Percentiles rank a stretch among this genome's conserved stretches.
Evolutionary conservation across 1,140 invertebrate species (phyloP).

Genomic region (Cydia splendana): DNA sequence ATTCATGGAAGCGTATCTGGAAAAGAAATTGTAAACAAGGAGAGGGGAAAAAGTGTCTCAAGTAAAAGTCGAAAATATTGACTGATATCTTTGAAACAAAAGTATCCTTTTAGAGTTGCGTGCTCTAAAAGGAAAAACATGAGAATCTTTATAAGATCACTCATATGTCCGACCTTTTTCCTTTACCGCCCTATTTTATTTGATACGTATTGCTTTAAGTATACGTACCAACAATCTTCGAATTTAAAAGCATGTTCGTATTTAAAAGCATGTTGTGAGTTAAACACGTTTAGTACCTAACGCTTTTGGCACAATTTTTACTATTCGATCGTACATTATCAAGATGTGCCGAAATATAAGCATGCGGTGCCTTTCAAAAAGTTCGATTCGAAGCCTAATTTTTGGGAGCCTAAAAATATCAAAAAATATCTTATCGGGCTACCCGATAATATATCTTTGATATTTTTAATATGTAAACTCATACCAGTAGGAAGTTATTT

Average conservation of each 20-base stretch:
- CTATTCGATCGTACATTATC: background rate
- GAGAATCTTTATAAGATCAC: constrained; percentile 16
- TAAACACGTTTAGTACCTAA: background rate
- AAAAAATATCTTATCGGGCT: too few species aligned
- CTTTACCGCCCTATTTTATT: background rate
- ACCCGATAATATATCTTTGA: too few species aligned
- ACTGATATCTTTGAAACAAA: constrained; percentile 8
- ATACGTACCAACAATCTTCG: background rate
- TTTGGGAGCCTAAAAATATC: too few species aligned
- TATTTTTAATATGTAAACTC: too few species aligned
- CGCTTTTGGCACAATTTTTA: background rate
- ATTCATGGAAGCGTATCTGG: constrained; percentile 26
- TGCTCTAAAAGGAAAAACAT: constrained; percentile 3
- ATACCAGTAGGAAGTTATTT: too few species aligned
- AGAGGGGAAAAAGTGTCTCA: constrained; percentile 4
- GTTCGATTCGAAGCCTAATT: too few species aligned
- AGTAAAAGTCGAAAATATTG: constrained; percentile 23
- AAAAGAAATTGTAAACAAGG: constrained; percentile 30
- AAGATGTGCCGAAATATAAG: too few species aligned
- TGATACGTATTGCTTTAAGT: background rate
- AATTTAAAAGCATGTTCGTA: background rate
- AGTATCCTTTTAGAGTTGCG: constrained; percentile 9
- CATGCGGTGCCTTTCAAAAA: too few species aligned
- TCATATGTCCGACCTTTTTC: constrained; percentile 9
- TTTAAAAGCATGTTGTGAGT: background rate